These are phyloP conservation scores for Leptinotarsa haldemani DNA, from an alignment of 2,888 invertebrate species.

Conservation along the genomic window DNA sequence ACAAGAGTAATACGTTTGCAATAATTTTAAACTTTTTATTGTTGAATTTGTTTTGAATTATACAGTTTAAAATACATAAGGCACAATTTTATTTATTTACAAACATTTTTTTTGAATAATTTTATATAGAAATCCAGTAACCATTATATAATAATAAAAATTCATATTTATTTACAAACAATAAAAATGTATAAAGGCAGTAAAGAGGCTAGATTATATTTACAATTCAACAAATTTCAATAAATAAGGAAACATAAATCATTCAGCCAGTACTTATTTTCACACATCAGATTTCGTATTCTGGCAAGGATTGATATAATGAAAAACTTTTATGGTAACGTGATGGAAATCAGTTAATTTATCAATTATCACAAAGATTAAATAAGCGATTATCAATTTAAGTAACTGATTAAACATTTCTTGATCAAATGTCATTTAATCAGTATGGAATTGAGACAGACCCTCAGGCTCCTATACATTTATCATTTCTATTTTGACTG, in stretches of 20 bases:
- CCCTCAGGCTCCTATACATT: conserved; percentile 34
- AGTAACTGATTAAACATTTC: neutral
- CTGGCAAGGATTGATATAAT: neutral
- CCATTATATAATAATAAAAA: conserved; percentile 39
- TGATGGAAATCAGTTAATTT: conserved; percentile 9
- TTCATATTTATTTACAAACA: conserved; percentile 33
- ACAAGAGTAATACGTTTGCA: conserved; percentile 16
- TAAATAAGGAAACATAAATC: conserved; percentile 13
- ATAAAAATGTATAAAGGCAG: conserved; percentile 8
- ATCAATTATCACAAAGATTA: neutral
- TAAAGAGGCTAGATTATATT: conserved; percentile 13
- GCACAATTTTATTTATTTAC: conserved; percentile 33
- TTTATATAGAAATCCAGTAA: conserved; percentile 35
- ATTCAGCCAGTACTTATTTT: neutral
- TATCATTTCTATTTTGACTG: conserved; percentile 31
- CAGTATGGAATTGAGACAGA: neutral
- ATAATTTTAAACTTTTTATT: conserved; percentile 21
- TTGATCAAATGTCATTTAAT: neutral
- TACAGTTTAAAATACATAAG: conserved; percentile 26
- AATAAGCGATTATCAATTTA: neutral
- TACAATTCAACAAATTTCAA: conserved; percentile 8
- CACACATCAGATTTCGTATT: conserved; percentile 7
- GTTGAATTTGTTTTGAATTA: conserved; percentile 17
- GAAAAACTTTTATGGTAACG: conserved; percentile 5
- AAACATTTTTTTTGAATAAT: conserved; percentile 32